These are phyloP conservation scores for Urocynchramus pylzowi DNA, from an alignment of 2,113 vertebrate species.

Conservation along the genomic window DNA sequence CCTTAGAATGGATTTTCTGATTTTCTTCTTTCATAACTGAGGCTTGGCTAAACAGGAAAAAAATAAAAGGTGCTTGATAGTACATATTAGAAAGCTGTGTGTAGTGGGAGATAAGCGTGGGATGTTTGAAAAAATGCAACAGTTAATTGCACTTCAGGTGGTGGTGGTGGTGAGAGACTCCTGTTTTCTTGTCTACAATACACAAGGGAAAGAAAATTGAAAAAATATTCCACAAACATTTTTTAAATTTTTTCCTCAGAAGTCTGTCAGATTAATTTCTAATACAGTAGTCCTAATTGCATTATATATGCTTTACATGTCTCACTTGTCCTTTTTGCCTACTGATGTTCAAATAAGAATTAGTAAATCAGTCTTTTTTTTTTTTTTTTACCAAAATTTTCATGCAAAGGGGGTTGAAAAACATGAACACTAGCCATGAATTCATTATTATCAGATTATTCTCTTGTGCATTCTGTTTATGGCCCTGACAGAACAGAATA, in stretches of 20 bases:
- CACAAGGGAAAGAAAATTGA: background rate
- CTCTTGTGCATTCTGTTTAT: slow-evolving; percentile 29
- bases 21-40: background rate
- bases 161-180: background rate
- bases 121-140: background rate
- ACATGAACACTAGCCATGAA: background rate
- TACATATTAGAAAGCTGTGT: background rate
- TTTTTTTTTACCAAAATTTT: background rate
- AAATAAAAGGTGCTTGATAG: background rate
- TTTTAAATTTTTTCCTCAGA: background rate
- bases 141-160: background rate
- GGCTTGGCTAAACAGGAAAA: background rate
- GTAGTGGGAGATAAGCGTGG: background rate
- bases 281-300: background rate
- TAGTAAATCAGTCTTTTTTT: background rate
- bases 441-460: slow-evolving; percentile 43
- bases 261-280: background rate
- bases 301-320: background rate
- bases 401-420: background rate
- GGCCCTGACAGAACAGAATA: background rate
- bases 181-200: background rate
- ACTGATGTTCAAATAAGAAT: slow-evolving; percentile 17
- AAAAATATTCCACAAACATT: background rate
- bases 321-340: slow-evolving; percentile 13
- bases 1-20: background rate